Evolutionary conservation across 2,113 vertebrate genomes (phyloP), one percentile per base, ranked within the genome.

Genomic region (Panthera uncia): DNA sequence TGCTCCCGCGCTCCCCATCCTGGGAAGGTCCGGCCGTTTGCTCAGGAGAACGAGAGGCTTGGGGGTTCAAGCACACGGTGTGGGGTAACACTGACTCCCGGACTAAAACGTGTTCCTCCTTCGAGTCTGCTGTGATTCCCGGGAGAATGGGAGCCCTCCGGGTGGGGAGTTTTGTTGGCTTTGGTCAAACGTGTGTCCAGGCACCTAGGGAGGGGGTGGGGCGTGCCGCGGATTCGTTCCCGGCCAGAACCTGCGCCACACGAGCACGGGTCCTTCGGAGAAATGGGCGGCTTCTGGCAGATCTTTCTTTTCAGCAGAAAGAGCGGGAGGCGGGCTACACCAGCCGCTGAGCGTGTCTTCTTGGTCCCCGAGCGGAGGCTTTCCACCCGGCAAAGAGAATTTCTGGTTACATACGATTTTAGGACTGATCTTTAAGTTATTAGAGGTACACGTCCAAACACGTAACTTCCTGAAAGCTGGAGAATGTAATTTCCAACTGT

Each of bases 161-260:
- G 25, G 18, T 15, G 1, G 12, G 15, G 69, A 2, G 27, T 27
- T 33, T 1, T 8, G 61, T 45, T 27, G 27, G 48, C 7, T 52
- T 36, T 93, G 55, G 21, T 68, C 14, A 4, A 1, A 8, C 66
- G 5, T 3, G 41, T 3, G 31, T 36, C 71, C 16, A n/a, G 11
- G 14, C 29, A 15, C 48, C 45, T 7, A 0, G 29, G 18, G 14
- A 66, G 81, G 4, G 69, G 19, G 10, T 3, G 11, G 0, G 27
- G 19, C 0, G 4, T 1, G 8, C 31, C 0, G 5, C 0, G 4
- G n/a, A 21, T 3, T 5, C n/a, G 1, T 7, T 69, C 68, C 23
- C 10, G 5, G 69, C 19, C 11, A 3, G n/a, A 23, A 6, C 4
- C 9, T 5, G 69, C 36, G 1, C 2, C 10, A 4, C 10, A 5